Conservation (phyloP, 2,113 vertebrate species). For the Paradoxurus hermaphroditus region DNA sequence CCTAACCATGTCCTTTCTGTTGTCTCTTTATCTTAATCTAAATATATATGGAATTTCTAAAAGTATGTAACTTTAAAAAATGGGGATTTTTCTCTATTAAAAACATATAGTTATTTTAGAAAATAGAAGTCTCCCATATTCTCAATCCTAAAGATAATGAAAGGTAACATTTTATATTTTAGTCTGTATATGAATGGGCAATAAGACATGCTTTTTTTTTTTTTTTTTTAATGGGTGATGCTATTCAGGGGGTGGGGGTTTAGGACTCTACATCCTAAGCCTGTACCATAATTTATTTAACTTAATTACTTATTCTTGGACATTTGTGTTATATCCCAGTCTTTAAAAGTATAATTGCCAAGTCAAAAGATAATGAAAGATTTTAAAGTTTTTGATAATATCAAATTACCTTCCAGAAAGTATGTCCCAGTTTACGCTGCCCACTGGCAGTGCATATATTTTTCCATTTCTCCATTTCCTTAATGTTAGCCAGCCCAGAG, state of each 20-base stretch:
- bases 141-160: neutral
- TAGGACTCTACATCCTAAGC: neutral
- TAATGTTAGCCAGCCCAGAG: neutral
- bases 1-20: neutral
- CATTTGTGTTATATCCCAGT: neutral
- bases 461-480: neutral
- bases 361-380: neutral
- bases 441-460: neutral
- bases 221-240: neutral
- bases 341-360: neutral
- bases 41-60: neutral
- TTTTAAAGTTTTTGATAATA: neutral
- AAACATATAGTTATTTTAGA: conserved; percentile 2
- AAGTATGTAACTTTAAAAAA: neutral
- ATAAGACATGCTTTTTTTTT: neutral
- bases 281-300: neutral
- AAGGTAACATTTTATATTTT: neutral
- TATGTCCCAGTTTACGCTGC: neutral
- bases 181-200: neutral
- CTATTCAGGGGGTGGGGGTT: neutral
- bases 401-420: neutral
- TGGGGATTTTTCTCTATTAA: neutral
- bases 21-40: conserved; percentile 11
- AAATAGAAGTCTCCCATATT: neutral
- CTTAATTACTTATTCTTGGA: conserved; percentile 2